Conservation (phyloP, 2,888 invertebrate genomes). For the Pachycephus smyrnensis region DNA sequence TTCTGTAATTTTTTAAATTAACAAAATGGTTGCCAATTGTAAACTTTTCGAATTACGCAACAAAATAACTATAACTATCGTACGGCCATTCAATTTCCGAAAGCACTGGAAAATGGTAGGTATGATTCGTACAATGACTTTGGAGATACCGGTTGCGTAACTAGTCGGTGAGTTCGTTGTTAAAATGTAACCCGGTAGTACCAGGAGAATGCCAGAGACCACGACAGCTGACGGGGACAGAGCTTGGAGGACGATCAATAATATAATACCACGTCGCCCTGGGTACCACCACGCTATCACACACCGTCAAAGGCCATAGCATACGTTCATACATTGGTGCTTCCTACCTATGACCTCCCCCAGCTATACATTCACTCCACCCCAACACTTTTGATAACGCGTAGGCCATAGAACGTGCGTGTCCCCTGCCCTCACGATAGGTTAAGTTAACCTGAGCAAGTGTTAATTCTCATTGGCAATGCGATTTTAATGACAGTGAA, state of each 20-base stretch:
- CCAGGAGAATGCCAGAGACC: constrained; percentile 52
- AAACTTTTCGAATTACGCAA: too few species aligned
- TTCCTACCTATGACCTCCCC: constrained; percentile 25
- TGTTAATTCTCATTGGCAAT: not conserved
- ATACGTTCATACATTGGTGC: constrained; percentile 12
- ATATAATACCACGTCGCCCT: constrained; percentile 58
- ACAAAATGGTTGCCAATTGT: too few species aligned
- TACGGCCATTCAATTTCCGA: too few species aligned
- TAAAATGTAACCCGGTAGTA: constrained; percentile 51
- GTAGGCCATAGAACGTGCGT: not conserved
- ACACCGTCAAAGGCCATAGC: constrained; percentile 47
- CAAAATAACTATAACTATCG: too few species aligned
- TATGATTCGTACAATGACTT: too few species aligned
- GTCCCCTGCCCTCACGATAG: not conserved
- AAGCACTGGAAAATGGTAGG: too few species aligned
- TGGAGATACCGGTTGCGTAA: too few species aligned
- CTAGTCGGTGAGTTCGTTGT: constrained; percentile 22
- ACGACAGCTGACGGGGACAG: constrained; percentile 57
- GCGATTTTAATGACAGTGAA: not conserved
- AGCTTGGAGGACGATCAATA: constrained; percentile 58
- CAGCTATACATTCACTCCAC: constrained; percentile 2
- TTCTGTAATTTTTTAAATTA: too few species aligned
- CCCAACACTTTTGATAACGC: constrained; percentile 7
- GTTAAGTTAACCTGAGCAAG: constrained; percentile 1
- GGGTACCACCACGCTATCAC: constrained; percentile 54